Evolutionary conservation across 1,140 invertebrate species (phyloP), one percentile per base, ranked within the genome.

Genomic region (Lucilia sericata): DNA sequence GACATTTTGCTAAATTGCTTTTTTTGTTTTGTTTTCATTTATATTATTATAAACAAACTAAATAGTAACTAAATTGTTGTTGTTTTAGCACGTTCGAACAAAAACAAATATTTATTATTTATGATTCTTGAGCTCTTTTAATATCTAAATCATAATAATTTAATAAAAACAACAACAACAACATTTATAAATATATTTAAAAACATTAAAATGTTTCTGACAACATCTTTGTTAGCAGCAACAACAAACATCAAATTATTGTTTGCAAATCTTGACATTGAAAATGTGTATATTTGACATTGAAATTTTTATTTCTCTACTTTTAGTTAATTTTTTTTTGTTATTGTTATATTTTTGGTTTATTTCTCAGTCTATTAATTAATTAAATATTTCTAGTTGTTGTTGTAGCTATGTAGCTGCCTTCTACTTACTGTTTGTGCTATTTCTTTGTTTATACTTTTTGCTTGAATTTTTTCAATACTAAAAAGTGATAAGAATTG

Each of bases 241-340:
- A 17, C 74, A 34, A 17, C 9, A 42, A 75, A 42, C 30, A 75
- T n/a, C 7, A 17, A 10, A 10, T 21, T 70, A 21, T 25, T 19
- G 21, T 70, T 70, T 19, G 65, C 65, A 70, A 78, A 65, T 60
- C 55, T 82, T 82, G 80, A 65, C 80, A 82, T 82, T 82, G 80
- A 82, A 82, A 82, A 82, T 30, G n/a, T 21, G 80, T n/a, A 60
- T 60, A 82, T 82, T 82, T 65, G 80, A 82, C 80, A 82, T 82
- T 82, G 80, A 65, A 82, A 30, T 30, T 49, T 78, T 78, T 25
- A 8, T 13, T 65, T 78, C 47, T 78, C 34, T 42, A 42, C 36
- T 78, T 78, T 78, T n/a, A 47, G 14, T 78, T n/a, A 75, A 34
- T 14, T 30, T 75, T 75, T 30, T 10, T 75, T 30, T 42, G 42